phyloP scores from a whole-genome alignment of 2,888 invertebrate species.

The Lepidonotus clava region DNA sequence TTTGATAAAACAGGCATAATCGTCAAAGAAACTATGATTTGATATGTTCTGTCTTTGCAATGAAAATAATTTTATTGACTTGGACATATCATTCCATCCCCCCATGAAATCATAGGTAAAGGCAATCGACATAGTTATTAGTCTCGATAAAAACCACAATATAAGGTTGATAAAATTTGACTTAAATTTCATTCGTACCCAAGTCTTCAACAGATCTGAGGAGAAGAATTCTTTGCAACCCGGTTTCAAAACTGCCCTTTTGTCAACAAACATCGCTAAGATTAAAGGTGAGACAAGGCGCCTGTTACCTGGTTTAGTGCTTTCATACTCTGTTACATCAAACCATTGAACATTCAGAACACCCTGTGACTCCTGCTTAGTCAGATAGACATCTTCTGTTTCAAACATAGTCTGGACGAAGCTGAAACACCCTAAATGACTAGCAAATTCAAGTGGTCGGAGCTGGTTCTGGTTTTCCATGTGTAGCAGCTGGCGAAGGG shows the following conservation, averaged over 20 bases:
- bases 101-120: neutral
- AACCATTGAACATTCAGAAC: slow-evolving; percentile 49
- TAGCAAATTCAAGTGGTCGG: slow-evolving; percentile 57
- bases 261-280: slow-evolving; percentile 13
- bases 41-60: neutral
- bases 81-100: neutral
- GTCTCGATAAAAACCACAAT: neutral
- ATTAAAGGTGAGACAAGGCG: slow-evolving; percentile 39
- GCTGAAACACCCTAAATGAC: slow-evolving; percentile 13
- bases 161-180: neutral
- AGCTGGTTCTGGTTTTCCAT: slow-evolving; percentile 37
- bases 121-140: neutral
- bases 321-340: slow-evolving; percentile 58
- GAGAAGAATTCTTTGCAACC: neutral
- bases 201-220: neutral
- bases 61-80: neutral
- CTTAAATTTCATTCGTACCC: neutral
- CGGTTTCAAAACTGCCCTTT: neutral
- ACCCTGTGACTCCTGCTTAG: slow-evolving; percentile 34
- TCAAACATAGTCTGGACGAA: slow-evolving; percentile 54
- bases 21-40: neutral
- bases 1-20: neutral
- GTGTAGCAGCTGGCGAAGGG: slow-evolving; percentile 17
- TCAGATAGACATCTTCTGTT: slow-evolving; percentile 54
- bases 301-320: slow-evolving; percentile 29